phyloP scores from a whole-genome alignment of 2,113 vertebrate species.

The Plestiodon gilberti region DNA sequence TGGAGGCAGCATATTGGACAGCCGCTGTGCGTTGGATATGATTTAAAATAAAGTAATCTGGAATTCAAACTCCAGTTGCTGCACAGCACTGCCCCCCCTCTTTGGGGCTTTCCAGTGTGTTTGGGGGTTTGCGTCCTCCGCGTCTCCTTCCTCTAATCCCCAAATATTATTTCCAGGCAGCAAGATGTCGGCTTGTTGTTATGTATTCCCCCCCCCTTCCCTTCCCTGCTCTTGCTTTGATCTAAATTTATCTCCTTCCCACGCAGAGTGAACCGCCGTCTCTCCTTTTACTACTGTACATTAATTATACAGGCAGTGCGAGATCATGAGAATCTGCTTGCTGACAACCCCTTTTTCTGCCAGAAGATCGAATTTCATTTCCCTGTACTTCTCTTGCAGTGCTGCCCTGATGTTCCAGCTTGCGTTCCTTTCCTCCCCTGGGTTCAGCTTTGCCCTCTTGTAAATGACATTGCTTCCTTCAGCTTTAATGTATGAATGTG shows the following conservation, averaged over 20 bases:
- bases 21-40: no score
- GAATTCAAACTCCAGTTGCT: no score
- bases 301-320: slow-evolving; percentile 28
- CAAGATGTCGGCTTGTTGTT: background rate
- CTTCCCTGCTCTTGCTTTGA: slow-evolving; percentile 16
- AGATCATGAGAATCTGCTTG: slow-evolving; percentile 16
- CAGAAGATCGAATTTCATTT: background rate
- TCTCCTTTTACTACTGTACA: slow-evolving; percentile 14
- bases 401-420: background rate
- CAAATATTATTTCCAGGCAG: background rate
- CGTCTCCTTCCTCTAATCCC: background rate
- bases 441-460: background rate
- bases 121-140: no score
- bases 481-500: background rate
- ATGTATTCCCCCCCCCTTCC: background rate
- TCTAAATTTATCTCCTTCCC: slow-evolving; percentile 57
- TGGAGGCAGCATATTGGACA: no score
- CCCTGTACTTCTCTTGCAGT: background rate
- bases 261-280: background rate
- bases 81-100: no score
- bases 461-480: no score
- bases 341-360: slow-evolving; percentile 14
- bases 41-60: no score
- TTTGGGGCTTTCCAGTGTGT: no score
- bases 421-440: background rate